Evolutionary conservation across 2,888 invertebrate genomes (phyloP).

Genomic region (Scrobipalpa atriplicella): DNA sequence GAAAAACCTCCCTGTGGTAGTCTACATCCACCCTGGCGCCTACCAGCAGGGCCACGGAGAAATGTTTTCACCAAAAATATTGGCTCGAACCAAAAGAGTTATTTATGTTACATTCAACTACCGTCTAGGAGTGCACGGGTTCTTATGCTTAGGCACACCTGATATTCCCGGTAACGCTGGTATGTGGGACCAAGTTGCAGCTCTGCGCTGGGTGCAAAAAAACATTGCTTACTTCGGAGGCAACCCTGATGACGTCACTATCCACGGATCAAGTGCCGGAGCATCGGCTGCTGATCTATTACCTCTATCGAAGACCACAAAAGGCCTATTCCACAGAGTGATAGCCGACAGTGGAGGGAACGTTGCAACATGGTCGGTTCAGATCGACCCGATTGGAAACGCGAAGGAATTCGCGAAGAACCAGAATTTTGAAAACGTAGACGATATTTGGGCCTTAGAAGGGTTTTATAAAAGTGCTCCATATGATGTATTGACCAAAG

Average conservation of each 20-base stretch:
- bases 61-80: slow-evolving; percentile 30
- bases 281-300: slow-evolving; percentile 50
- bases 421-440: slow-evolving; percentile 42
- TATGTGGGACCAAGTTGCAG: slow-evolving; percentile 53
- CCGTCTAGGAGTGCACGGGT: slow-evolving; percentile 45
- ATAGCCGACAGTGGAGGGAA: slow-evolving; percentile 55
- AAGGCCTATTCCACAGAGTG: slow-evolving; percentile 51
- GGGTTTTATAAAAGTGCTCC: slow-evolving; percentile 50
- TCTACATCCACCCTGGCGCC: slow-evolving; percentile 48
- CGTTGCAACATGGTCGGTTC: slow-evolving; percentile 45
- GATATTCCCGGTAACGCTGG: slow-evolving; percentile 55
- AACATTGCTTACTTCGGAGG: slow-evolving; percentile 57
- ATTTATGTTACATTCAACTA: slow-evolving; percentile 48
- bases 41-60: slow-evolving; percentile 42
- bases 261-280: slow-evolving; percentile 54
- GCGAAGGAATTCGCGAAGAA: slow-evolving; percentile 46
- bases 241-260: slow-evolving; percentile 54
- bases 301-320: slow-evolving; percentile 47
- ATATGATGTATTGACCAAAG: slow-evolving; percentile 42
- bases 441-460: slow-evolving; percentile 50
- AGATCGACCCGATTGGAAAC: slow-evolving; percentile 47
- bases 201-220: slow-evolving; percentile 56
- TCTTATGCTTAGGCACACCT: slow-evolving; percentile 47
- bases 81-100: slow-evolving; percentile 40
- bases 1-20: slow-evolving; percentile 44